These are phyloP conservation scores for Brachypterus glaber DNA, from an alignment of 2,888 invertebrate genomes.

Conservation along the genomic window DNA sequence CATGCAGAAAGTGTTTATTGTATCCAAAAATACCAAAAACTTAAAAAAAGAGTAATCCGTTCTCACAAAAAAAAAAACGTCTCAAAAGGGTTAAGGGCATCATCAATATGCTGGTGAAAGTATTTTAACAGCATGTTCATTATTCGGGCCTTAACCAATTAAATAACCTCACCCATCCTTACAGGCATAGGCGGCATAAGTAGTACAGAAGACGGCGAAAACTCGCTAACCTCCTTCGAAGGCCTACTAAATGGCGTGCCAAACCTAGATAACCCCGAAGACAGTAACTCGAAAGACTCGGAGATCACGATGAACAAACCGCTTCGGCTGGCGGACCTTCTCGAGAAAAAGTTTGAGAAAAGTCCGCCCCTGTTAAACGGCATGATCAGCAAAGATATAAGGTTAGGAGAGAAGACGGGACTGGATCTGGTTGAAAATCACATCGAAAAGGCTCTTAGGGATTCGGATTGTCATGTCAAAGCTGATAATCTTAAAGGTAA, in stretches of 20 bases:
- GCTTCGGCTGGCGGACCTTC: constrained; percentile 68
- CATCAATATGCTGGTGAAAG: no score
- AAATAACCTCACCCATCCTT: no score
- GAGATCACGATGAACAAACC: constrained; percentile 49
- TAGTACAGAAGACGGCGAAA: constrained; percentile 47
- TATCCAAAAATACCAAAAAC: no score
- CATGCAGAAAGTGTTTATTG: no score
- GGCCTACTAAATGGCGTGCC: constrained; percentile 52
- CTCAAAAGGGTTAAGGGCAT: no score
- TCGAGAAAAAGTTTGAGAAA: constrained; percentile 66
- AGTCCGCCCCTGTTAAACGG: constrained; percentile 51
- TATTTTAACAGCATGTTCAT: no score
- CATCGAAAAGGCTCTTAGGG: constrained; percentile 43
- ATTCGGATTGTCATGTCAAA: constrained; percentile 28
- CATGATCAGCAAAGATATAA: constrained; percentile 45
- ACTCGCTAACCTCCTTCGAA: constrained; percentile 53
- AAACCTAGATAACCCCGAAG: constrained; percentile 44
- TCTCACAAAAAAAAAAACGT: no score
- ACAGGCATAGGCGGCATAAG: constrained; percentile 43
- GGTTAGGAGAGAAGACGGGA: constrained; percentile 45
- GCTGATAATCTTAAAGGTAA: constrained; percentile 13
- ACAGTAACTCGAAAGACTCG: constrained; percentile 44
- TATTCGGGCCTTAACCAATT: no score
- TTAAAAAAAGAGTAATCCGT: no score
- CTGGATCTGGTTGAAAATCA: constrained; percentile 53